Base-by-base conservation (phyloP, 2,113 vertebrate genomes). In the Pseudois nayaur region DNA sequence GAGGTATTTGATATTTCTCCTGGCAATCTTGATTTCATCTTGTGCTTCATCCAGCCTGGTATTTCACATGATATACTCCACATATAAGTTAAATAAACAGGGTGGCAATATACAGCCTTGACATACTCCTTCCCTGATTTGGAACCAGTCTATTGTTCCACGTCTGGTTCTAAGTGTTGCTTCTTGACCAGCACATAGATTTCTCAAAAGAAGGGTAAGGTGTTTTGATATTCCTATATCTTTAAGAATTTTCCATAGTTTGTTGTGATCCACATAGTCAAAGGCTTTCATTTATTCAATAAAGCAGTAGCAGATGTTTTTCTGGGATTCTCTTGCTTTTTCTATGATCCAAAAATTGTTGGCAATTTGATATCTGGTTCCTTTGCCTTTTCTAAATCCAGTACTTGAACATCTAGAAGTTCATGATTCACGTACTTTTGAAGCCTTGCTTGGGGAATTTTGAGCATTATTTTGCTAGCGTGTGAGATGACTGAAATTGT, bases 351-450 rank as follows among this genome's bases (percentile, higher is more conserved):
- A 71, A 11, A 9, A 36, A 4, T 36, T 71, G 17, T 71, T 71
- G n/a, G n/a, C 9, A 21, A 71, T 71, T 71, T 71, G n/a, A 36
- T 21, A 19, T 23, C 17, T 36, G 64, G n/a, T 71, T 71, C n/a
- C 64, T 71, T 17, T 71, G 17, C 64, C 17, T 71, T 67, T 36
- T 71, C 17, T 36, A 71, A 71, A 71, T 71, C 17, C 64, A 71
- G 19, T 15, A 31, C n/a, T 71, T 71, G 19, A 71, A 71, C 7
- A 64, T 64, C 19, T 71, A 19, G 4, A 36, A 71, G 17, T 71
- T 71, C n/a, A 36, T 5, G 1, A n/a, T 71, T 23, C 9, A 71
- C 2, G 0, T 71, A 36, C n/a, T 71, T 2, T 71, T 36, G n/a
- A 36, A 71, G 9, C 64, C n/a, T 36, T 36, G 9, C 19, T 71